phyloP scores from a whole-genome alignment of 1,140 invertebrate genomes.

The Drosophila pandora region DNA sequence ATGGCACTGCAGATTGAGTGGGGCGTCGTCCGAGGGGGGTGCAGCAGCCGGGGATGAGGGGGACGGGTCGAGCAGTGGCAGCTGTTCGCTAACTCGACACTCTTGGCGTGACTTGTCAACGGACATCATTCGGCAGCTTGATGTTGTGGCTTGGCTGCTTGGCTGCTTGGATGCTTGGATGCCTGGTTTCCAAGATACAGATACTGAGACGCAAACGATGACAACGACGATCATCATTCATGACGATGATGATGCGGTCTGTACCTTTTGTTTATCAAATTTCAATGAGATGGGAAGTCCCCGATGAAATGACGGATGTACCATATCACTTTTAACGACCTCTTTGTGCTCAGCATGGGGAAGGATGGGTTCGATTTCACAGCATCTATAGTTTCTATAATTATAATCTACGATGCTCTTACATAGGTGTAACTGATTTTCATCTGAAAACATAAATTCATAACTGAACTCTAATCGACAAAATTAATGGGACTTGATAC shows the following conservation, averaged over 20 bases:
- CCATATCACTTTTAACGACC: slow-evolving; percentile 19
- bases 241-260: slow-evolving; percentile 50
- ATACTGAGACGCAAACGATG: slow-evolving; percentile 23
- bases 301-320: slow-evolving; percentile 31
- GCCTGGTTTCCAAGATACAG: slow-evolving; percentile 1
- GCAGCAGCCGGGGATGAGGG: not conserved
- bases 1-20: slow-evolving; percentile 39
- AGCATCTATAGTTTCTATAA: not conserved
- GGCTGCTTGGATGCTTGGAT: not conserved
- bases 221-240: slow-evolving; percentile 38
- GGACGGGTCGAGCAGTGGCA: slow-evolving; percentile 36
- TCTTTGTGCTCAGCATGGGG: slow-evolving; percentile 9
- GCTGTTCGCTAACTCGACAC: slow-evolving; percentile 63
- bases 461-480: not conserved
- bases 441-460: not conserved
- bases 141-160: not conserved
- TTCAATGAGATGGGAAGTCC: slow-evolving; percentile 35
- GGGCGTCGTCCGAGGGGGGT: not conserved
- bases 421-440: not conserved
- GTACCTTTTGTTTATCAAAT: slow-evolving; percentile 55
- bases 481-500: not conserved
- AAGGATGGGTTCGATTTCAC: slow-evolving; percentile 8
- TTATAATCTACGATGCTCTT: not conserved
- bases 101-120: slow-evolving; percentile 72
- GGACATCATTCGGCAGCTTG: slow-evolving; percentile 52